phyloP scores from a whole-genome alignment of 2,797 vertebrate species.

The Australoheros facetus region DNA sequence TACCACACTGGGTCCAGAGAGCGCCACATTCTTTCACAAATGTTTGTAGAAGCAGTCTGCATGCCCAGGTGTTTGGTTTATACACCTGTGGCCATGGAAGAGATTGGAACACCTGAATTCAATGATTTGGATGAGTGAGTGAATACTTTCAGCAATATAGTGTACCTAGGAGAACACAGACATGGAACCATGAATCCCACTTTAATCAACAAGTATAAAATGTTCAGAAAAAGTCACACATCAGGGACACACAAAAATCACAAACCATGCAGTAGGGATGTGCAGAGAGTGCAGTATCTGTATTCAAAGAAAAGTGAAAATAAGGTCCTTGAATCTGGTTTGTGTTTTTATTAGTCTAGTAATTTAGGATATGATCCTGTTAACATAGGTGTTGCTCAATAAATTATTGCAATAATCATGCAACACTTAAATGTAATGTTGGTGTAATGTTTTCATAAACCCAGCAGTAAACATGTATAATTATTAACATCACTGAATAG shows the following conservation, averaged over 20 bases:
- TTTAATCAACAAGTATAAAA: neutral
- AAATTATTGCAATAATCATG: neutral
- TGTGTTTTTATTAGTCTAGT: neutral
- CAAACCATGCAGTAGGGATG: neutral
- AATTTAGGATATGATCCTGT: neutral
- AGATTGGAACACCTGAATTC: too few relatives aligned
- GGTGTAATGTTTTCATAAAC: neutral
- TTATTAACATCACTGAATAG: conserved; percentile 1
- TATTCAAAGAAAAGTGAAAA: neutral
- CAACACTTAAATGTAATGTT: neutral
- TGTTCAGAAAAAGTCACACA: neutral
- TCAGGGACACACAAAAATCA: neutral
- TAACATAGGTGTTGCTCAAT: neutral
- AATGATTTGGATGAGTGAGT: too few relatives aligned
- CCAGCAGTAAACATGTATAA: neutral
- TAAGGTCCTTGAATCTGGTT: neutral
- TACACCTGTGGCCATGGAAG: too few relatives aligned
- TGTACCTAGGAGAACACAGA: neutral
- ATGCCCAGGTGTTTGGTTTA: too few relatives aligned
- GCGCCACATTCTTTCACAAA: too few relatives aligned
- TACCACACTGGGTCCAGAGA: too few relatives aligned
- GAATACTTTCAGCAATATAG: too few relatives aligned
- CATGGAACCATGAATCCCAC: neutral
- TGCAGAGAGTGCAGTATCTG: neutral
- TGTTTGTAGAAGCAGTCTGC: too few relatives aligned